Conservation (phyloP, 1,140 invertebrate genomes). For the Heliothis virescens region DNA sequence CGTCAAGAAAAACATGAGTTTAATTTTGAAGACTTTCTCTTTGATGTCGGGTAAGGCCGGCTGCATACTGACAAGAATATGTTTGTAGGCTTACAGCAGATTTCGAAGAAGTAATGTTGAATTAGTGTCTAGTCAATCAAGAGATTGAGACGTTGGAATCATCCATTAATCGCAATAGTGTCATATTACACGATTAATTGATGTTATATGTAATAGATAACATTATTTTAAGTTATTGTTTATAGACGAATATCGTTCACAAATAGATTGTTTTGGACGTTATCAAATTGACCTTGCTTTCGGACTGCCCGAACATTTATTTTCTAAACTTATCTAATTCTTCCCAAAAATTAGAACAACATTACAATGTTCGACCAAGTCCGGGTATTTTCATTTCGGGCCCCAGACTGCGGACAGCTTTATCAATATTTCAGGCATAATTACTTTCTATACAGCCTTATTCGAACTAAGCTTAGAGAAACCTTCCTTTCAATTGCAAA, state of each 20-base stretch:
- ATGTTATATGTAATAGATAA: no score
- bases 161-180: no score
- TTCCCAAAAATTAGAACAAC: no score
- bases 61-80: neutral
- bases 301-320: no score
- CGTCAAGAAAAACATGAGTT: conserved; percentile 41
- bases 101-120: neutral
- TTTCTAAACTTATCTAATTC: no score
- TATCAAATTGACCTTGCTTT: no score
- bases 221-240: no score
- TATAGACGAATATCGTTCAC: no score
- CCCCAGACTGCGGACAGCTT: conserved; percentile 1
- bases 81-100: neutral
- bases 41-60: conserved; percentile 26
- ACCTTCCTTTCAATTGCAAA: conserved; percentile 9
- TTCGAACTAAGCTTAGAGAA: conserved; percentile 1
- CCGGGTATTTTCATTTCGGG: neutral
- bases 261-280: no score
- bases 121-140: neutral
- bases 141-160: no score
- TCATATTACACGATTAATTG: no score
- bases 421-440: conserved; percentile 9
- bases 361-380: no score
- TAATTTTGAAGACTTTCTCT: conserved; percentile 29
- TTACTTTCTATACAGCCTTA: conserved; percentile 16